Conservation (phyloP, 2,113 vertebrate species). For the Myotis brandtii region DNA sequence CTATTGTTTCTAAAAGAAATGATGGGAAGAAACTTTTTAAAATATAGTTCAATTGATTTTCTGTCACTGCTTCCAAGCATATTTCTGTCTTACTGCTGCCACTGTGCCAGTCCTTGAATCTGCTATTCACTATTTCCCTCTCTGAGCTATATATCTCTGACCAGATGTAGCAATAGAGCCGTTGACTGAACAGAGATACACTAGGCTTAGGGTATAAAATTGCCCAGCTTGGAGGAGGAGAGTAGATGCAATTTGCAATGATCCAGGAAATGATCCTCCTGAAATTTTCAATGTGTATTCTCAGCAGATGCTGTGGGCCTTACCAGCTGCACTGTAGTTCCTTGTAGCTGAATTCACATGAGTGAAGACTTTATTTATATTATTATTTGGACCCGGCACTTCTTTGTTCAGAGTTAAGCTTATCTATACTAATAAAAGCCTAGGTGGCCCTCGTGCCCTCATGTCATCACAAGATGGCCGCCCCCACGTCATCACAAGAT, state of each 20-base stretch:
- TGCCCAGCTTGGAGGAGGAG: neutral
- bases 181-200: neutral
- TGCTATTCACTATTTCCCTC: neutral
- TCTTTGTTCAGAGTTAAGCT: neutral
- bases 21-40: neutral
- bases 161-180: neutral
- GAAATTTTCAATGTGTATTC: neutral
- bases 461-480: too few relatives aligned
- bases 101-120: neutral
- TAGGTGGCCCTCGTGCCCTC: too few relatives aligned
- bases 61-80: neutral
- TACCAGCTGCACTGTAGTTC: neutral
- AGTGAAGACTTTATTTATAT: neutral
- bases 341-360: neutral
- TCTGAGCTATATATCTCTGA: neutral
- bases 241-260: neutral
- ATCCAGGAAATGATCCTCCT: neutral
- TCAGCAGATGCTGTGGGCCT: neutral
- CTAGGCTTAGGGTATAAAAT: neutral
- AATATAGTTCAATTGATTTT: neutral
- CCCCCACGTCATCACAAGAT: too few relatives aligned
- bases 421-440: neutral
- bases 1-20: slow-evolving; percentile 12
- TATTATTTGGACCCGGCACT: neutral
- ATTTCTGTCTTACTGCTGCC: neutral